A percentile compares a stretch with the other conserved stretches of the same genome.
Conservation (phyloP, 2,888 invertebrate genomes). For the Holacanthella duospinosa region DNA sequence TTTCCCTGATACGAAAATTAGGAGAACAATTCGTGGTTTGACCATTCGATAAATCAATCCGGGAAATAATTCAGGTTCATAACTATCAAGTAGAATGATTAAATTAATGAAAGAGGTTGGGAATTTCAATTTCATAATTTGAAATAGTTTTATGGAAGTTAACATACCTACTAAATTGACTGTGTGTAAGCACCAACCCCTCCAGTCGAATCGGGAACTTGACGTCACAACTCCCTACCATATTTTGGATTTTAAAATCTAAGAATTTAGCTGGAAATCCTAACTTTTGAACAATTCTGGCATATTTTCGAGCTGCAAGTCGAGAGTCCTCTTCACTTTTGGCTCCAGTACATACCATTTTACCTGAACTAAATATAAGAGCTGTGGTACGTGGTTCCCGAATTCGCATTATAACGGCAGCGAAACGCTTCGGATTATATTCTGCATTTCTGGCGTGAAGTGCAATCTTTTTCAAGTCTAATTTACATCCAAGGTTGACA, state of each 20-base stretch:
- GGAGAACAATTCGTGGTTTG: conserved; percentile 81
- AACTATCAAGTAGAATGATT: conserved; percentile 50
- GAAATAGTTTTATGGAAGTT: too few species aligned
- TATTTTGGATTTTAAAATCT: conserved; percentile 73
- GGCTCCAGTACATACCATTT: conserved; percentile 80
- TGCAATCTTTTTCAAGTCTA: conserved; percentile 94
- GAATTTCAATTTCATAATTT: conserved; percentile 11
- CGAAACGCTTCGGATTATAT: conserved; percentile 98
- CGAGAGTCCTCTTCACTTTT: conserved; percentile 71
- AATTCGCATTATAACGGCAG: conserved; percentile 92
- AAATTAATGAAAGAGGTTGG: conserved; percentile 9
- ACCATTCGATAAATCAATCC: conserved; percentile 98
- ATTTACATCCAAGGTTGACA: conserved; percentile 85
- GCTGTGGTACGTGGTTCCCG: conserved; percentile 72
- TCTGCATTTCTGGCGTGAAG: conserved; percentile 96
- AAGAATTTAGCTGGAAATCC: conserved; percentile 66
- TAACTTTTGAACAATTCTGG: conserved; percentile 68
- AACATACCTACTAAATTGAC: conserved; percentile 56
- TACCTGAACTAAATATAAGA: conserved; percentile 70
- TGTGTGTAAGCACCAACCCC: conserved; percentile 68
- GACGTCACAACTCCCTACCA: conserved; percentile 78
- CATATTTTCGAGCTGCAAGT: conserved; percentile 68
- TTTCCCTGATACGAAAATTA: conserved; percentile 99
- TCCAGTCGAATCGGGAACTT: conserved; percentile 73
- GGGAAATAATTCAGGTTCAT: conserved; percentile 97